Conservation (phyloP, 2,888 invertebrate species). For the Drosophila hawaiiensis region DNA sequence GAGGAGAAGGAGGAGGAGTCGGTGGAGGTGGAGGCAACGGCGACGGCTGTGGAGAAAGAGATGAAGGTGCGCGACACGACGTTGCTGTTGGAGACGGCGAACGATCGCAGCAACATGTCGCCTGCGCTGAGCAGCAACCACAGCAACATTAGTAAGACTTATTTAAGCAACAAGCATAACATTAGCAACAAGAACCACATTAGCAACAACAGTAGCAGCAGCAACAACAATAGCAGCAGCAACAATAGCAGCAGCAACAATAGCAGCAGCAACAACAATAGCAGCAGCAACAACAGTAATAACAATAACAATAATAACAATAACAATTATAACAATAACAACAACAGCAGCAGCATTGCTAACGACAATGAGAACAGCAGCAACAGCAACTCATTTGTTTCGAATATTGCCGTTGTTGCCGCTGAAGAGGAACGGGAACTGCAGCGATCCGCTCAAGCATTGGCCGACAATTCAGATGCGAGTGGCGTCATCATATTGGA, state of each 20-base stretch:
- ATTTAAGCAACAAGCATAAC: neutral
- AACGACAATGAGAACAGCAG: neutral
- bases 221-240: too few relatives aligned
- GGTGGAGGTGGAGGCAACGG: too few relatives aligned
- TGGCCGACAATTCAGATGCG: conserved; percentile 19
- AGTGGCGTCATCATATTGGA: conserved; percentile 58
- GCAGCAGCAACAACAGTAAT: neutral
- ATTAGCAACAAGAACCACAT: neutral
- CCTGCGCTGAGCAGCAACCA: neutral
- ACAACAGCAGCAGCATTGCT: neutral
- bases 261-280: neutral
- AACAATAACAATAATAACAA: neutral
- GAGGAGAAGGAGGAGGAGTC: too few relatives aligned
- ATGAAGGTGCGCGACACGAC: neutral
- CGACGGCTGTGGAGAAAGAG: neutral
- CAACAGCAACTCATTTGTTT: conserved; percentile 27
- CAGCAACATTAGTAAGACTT: conserved; percentile 1
- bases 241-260: neutral
- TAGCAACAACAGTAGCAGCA: neutral
- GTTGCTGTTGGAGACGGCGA: neutral
- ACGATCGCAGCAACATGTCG: neutral
- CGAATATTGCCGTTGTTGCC: conserved; percentile 45
- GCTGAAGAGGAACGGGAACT: conserved; percentile 53
- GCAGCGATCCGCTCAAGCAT: conserved; percentile 51
- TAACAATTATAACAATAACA: neutral